These are phyloP conservation scores for Zosterops pallidus DNA, from an alignment of 2,113 vertebrate genomes.

Conservation along the genomic window DNA sequence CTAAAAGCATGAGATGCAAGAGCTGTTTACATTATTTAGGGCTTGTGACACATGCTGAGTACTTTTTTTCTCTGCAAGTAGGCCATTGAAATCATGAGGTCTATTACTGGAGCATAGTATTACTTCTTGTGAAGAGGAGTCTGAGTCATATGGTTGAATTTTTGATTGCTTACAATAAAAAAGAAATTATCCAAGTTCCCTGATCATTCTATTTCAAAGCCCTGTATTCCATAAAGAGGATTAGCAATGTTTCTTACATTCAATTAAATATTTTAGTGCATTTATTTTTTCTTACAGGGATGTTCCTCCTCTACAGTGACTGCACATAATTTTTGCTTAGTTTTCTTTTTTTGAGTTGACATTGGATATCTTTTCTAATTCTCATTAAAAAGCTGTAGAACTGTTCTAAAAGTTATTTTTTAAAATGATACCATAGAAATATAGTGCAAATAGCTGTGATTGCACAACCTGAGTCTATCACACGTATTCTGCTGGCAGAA, in stretches of 20 bases:
- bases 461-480: background rate
- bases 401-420: background rate
- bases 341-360: background rate
- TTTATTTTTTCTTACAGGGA: background rate
- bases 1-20: background rate
- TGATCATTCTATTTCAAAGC: background rate
- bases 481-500: background rate
- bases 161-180: background rate
- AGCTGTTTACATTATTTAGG: background rate
- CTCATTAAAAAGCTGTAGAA: background rate
- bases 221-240: background rate
- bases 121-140: background rate
- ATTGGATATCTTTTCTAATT: background rate
- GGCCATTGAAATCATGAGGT: background rate
- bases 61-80: background rate
- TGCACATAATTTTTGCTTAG: background rate
- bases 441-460: background rate
- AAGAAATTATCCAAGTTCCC: background rate
- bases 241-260: background rate
- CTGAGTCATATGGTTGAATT: background rate
- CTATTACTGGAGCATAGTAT: background rate
- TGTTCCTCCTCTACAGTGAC: background rate
- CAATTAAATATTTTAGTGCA: background rate
- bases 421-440: background rate
- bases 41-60: background rate